Percentiles rank a stretch among this genome's conserved stretches.
These are phyloP conservation scores for Pentalonia nigronervosa DNA, from an alignment of 1,140 invertebrate genomes.

Conservation along the genomic window DNA sequence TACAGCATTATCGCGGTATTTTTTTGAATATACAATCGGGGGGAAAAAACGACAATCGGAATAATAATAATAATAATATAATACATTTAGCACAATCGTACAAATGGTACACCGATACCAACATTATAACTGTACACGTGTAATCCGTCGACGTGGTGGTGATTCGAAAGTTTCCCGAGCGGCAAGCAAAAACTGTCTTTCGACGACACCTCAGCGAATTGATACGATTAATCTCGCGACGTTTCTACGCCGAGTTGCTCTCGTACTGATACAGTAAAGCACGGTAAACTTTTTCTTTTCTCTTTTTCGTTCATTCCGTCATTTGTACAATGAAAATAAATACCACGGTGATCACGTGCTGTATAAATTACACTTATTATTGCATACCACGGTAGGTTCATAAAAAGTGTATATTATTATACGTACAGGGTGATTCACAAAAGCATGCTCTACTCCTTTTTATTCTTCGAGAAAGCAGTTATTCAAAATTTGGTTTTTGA, in stretches of 20 bases:
- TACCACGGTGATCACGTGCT: not conserved
- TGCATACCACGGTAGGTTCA: not conserved
- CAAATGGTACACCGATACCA: no score
- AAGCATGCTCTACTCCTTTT: no score
- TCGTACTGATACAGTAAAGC: not conserved
- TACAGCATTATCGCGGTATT: not conserved
- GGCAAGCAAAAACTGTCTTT: constrained; percentile 14
- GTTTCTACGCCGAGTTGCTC: not conserved
- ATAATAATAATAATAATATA: not conserved
- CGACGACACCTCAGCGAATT: not conserved
- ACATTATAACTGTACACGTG: not conserved
- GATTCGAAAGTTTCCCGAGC: not conserved
- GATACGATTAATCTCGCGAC: not conserved
- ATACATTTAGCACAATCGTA: not conserved
- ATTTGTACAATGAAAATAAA: constrained; percentile 1
- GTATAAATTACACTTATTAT: not conserved
- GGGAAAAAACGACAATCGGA: not conserved
- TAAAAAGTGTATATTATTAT: not conserved
- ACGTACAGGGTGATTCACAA: no score
- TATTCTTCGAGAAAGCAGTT: no score
- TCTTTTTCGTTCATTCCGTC: not conserved
- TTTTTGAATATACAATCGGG: not conserved
- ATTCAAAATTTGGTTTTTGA: no score
- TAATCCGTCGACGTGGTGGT: not conserved
- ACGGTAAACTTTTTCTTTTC: not conserved